Base-by-base conservation (phyloP, 2,888 invertebrate genomes). In the Hypercompe scribonia region DNA sequence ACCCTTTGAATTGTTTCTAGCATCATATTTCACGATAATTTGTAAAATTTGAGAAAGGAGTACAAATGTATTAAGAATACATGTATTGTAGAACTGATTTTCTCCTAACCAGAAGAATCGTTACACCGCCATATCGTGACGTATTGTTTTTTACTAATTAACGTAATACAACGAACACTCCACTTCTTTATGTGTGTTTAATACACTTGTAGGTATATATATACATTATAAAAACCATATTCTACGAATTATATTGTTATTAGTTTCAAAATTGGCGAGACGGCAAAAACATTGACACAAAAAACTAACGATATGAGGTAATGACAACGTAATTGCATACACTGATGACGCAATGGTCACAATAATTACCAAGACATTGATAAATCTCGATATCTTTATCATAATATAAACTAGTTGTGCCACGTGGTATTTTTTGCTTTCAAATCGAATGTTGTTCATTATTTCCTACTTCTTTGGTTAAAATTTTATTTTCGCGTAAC, bases 341-440 rank as follows among this genome's bases (percentile, higher is more conserved):
- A 58, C 28, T 58, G 34, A 34, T 50, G 34, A 58, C 34, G n/a
- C 54, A 4, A 61, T 28, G 61, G 34, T n/a, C n/a, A 54, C 28
- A 54, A 58, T 68, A 61, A 61, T 61, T 31, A 66, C 58, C 67
- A 71, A 73, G 39, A 73, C 68, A 65, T 61, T 61, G 61, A 31
- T 31, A 61, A 18, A 0, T 61, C 31, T 61, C 5, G 31, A 31
- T 61, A 31, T 61, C 31, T 2, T n/a, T n/a, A n/a, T n/a, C n/a
- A n/a, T n/a, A n/a, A n/a, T n/a, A n/a, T n/a, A n/a, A n/a, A n/a
- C n/a, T n/a, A n/a, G n/a, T n/a, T n/a, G n/a, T n/a, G n/a, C n/a
- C n/a, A n/a, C n/a, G n/a, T n/a, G n/a, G n/a, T n/a, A n/a, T n/a
- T n/a, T n/a, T n/a, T n/a, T n/a, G n/a, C n/a, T n/a, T n/a, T n/a